Base-by-base conservation (phyloP, 2,888 invertebrate species). In the Apamea sordens region DNA sequence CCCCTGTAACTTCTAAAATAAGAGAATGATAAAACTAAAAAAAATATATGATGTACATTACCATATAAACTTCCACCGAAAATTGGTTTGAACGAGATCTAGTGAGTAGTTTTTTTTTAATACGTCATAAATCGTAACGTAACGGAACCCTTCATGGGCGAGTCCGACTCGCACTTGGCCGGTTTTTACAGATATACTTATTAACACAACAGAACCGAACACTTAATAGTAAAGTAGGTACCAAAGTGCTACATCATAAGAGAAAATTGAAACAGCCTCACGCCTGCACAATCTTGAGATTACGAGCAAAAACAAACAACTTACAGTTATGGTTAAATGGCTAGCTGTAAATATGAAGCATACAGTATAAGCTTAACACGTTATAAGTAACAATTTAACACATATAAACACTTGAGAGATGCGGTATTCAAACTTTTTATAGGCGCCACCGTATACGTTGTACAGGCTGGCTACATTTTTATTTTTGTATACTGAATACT, bases 291-390 rank as follows among this genome's bases (percentile, higher is more conserved):
- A 59, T 77, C 53, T 85, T 24, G 24, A 73, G 24, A 73, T 69
- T 69, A 85, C 10, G 6, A 63, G 74, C 67, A 84, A 77, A 83
- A 83, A 74, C 70, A 53, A 32, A 53, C 50, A 83, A 59, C 18
- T 50, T 59, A 74, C 83, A 70, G 83, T 77, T 77, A 68, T 47
- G 70, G 77, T 67, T 83, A 71, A 77, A 53, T 28, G 44, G 28
- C 1, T 86, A 77, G 74, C 83, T 41, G 84, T 86, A 63, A 67
- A 82, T 76, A 72, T 73, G 24, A 73, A 73, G 73, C 32, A 32
- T 67, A 61, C 21, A 18, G n/a, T 64, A 69, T 69, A 80, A 68
- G 84, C 50, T 61, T 53, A 44, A 50, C 44, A 59, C 50, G 15
- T 53, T 64, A 47, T 50, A 44, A 21, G 44, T 56, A 44, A 71